phyloP scores from a whole-genome alignment of 2,888 invertebrate genomes.

The Choreutis nemorana region DNA sequence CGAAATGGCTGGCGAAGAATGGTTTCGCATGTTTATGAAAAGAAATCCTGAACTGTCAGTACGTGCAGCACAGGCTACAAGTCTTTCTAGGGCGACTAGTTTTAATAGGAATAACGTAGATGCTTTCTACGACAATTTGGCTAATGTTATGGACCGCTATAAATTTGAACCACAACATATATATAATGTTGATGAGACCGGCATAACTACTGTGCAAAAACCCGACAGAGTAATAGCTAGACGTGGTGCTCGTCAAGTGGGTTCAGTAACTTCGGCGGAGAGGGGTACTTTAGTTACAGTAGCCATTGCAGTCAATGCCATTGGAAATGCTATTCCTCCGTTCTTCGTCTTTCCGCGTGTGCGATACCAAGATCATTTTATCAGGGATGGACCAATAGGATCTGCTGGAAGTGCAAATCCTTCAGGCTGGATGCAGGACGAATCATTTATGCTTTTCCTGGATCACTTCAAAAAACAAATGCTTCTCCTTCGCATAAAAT shows the following conservation, averaged over 20 bases:
- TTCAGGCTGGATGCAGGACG: constrained; percentile 15
- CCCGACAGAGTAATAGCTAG: constrained; percentile 5
- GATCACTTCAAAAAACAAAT: constrained; percentile 18
- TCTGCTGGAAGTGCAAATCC: constrained; percentile 12
- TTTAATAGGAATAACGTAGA: constrained; percentile 15
- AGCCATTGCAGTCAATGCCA: constrained; percentile 12
- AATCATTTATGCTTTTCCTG: constrained; percentile 16
- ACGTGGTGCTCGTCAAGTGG: constrained; percentile 4
- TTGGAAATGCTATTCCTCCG: constrained; percentile 20
- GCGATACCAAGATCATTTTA: constrained; percentile 15
- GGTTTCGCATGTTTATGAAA: constrained; percentile 15
- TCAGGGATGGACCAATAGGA: constrained; percentile 16
- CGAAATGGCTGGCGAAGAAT: constrained; percentile 7
- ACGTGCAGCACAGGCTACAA: constrained; percentile 16
- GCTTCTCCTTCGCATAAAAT: constrained; percentile 10
- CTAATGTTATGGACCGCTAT: constrained; percentile 12
- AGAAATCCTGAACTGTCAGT: constrained; percentile 14
- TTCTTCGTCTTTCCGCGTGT: constrained; percentile 19
- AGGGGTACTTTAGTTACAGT: constrained; percentile 5
- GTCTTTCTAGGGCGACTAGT: constrained; percentile 13
- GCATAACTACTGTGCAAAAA: constrained; percentile 6
- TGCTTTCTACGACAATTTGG: constrained; percentile 14
- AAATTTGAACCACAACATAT: constrained; percentile 13
- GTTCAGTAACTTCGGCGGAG: constrained; percentile 5
- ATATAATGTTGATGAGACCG: constrained; percentile 9